phyloP scores from a whole-genome alignment of 2,113 vertebrate genomes.

The Poicephalus meyeri region DNA sequence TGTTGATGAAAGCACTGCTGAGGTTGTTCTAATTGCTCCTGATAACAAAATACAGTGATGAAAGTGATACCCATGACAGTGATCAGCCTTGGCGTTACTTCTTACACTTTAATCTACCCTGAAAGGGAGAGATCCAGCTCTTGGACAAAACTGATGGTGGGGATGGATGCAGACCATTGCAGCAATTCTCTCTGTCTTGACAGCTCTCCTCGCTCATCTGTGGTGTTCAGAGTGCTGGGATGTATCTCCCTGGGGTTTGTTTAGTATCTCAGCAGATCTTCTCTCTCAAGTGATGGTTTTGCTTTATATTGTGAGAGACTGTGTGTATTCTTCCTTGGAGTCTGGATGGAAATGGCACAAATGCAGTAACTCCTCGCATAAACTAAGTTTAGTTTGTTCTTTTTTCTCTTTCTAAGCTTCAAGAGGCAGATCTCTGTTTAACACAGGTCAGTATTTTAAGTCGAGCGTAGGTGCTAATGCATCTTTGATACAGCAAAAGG shows the following conservation, averaged over 20 bases:
- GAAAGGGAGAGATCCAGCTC: background rate
- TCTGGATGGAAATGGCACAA: background rate
- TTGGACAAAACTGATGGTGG: background rate
- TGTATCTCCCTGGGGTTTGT: background rate
- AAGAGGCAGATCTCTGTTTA: background rate
- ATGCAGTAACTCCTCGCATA: background rate
- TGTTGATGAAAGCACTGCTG: background rate
- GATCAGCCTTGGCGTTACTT: background rate
- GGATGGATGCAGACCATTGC: conserved; percentile 29
- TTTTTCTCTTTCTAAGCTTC: background rate
- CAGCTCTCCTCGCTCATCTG: conserved; percentile 17
- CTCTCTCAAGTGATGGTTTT: background rate
- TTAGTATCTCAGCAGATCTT: background rate
- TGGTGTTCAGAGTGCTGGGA: background rate
- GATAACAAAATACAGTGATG: background rate
- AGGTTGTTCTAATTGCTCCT: background rate
- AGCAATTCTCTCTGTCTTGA: background rate
- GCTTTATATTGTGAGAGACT: background rate
- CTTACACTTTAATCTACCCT: background rate
- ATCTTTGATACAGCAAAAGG: background rate
- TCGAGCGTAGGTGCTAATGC: background rate
- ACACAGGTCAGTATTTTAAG: background rate
- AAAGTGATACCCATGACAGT: background rate
- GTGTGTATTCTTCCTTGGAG: background rate
- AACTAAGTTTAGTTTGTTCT: background rate